Base-by-base conservation (phyloP, 2,113 vertebrate genomes). In the Lipotes vexillifer region DNA sequence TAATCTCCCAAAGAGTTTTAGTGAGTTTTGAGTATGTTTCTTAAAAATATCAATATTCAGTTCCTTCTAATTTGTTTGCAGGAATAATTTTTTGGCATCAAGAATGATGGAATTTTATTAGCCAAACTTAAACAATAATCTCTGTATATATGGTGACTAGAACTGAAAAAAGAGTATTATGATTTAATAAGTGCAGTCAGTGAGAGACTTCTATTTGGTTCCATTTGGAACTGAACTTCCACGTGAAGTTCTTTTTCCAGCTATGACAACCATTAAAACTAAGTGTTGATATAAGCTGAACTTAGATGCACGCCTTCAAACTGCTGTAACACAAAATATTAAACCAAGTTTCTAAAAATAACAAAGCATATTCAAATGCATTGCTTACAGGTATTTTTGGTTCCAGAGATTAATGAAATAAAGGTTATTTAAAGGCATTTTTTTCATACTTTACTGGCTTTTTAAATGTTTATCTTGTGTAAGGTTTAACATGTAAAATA, bases 11-110 rank as follows among this genome's bases (percentile, higher is more conserved):
- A 46, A 82, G 61, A 84, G 10, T 89, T 93, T 63, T 80, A 66
- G 31, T 83, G 33, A 17, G 8, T 81, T 87, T 94, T 92, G 17
- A 88, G 75, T 81, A 27, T 74, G 33, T 84, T 95, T 63, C 21
- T 81, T 80, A 68, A 94, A 89, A 90, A 44, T 71, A 52, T 61
- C 55, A 92, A 71, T 65, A 92, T 71, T 20, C 8, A 96, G 36
- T 33, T 38, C 6, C n/a, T 83, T 88, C n/a, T 74, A 71, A 49
- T 86, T 90, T 86, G 68, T 93, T 96, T 95, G 41, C 27, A 93
- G 29, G 29, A 91, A 36, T 72, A 89, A 72, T 78, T 93, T 88
- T 93, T 95, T 93, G 61, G 17, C 38, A 63, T 82, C 31, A 90
- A 59, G 80, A 88, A 93, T 85, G 12, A 41, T 59, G 20, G 29